Conservation (phyloP, 2,797 vertebrate species). For the Phrynocephalus guinanensis region DNA sequence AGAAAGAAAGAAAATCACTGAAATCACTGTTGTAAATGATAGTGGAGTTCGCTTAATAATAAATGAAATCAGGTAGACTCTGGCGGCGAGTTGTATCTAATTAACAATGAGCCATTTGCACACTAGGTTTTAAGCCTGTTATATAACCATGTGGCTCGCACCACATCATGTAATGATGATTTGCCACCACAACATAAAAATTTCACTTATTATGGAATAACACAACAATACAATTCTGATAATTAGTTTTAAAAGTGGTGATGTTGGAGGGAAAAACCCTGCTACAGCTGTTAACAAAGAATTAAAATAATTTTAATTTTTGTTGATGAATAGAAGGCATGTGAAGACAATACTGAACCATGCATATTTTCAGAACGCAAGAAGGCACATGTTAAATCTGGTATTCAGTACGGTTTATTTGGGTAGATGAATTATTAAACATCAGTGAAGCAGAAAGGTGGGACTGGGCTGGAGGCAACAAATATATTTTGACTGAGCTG, state of each 20-base stretch:
- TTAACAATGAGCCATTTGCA: too few species aligned
- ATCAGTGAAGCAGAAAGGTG: neutral
- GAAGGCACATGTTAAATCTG: constrained; percentile 34
- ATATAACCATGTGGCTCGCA: too few species aligned
- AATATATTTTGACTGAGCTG: constrained; percentile 10
- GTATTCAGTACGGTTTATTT: constrained; percentile 31
- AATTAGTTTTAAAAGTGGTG: neutral
- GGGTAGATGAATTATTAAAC: constrained; percentile 17
- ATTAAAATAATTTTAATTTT: constrained; percentile 37
- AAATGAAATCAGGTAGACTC: too few species aligned
- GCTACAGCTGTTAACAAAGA: constrained; percentile 24
- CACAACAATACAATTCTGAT: neutral
- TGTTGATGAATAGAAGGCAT: constrained; percentile 51
- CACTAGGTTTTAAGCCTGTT: too few species aligned
- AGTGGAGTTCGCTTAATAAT: too few species aligned
- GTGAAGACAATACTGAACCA: constrained; percentile 14
- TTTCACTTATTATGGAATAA: too few species aligned
- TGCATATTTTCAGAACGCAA: constrained; percentile 22
- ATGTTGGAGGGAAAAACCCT: constrained; percentile 37
- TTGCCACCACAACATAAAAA: too few species aligned
- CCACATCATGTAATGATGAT: too few species aligned
- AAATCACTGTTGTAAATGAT: too few species aligned
- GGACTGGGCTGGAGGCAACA: constrained; percentile 10
- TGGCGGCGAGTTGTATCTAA: too few species aligned
- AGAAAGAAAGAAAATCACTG: too few species aligned